Evolutionary conservation across 2,113 vertebrate genomes (phyloP).

Genomic region (Callospermophilus lateralis): DNA sequence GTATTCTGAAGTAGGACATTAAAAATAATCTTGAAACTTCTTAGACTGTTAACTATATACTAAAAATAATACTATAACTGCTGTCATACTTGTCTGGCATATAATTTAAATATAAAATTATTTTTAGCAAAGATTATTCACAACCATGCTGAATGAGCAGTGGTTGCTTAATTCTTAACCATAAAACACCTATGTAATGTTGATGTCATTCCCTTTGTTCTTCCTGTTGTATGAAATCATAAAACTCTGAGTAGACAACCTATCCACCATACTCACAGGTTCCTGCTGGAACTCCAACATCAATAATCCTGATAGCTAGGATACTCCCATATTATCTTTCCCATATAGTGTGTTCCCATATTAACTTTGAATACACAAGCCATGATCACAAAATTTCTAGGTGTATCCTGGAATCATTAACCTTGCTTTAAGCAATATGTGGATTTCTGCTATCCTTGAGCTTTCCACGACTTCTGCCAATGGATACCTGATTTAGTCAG

Average conservation of each 20-base stretch:
- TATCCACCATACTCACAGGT: background rate
- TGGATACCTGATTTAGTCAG: background rate
- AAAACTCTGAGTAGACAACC: fast-evolving
- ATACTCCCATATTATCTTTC: background rate
- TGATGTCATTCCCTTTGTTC: background rate
- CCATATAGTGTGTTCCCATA: background rate
- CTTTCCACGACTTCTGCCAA: background rate
- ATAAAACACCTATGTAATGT: background rate
- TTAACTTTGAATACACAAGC: background rate
- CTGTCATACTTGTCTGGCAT: background rate
- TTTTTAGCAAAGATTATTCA: background rate
- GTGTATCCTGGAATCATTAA: background rate
- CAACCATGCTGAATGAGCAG: background rate
- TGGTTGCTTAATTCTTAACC: background rate
- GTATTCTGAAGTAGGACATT: slow-evolving; percentile 26
- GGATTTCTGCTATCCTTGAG: background rate
- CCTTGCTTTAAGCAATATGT: background rate
- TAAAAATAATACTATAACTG: background rate
- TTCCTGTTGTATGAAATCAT: background rate
- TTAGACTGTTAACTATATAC: background rate
- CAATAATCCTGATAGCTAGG: background rate
- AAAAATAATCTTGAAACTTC: slow-evolving; percentile 44
- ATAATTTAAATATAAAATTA: background rate
- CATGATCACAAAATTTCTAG: background rate
- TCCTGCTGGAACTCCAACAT: background rate